Conservation (phyloP, 2,888 invertebrate genomes). For the Tolmerus cingulatus region DNA sequence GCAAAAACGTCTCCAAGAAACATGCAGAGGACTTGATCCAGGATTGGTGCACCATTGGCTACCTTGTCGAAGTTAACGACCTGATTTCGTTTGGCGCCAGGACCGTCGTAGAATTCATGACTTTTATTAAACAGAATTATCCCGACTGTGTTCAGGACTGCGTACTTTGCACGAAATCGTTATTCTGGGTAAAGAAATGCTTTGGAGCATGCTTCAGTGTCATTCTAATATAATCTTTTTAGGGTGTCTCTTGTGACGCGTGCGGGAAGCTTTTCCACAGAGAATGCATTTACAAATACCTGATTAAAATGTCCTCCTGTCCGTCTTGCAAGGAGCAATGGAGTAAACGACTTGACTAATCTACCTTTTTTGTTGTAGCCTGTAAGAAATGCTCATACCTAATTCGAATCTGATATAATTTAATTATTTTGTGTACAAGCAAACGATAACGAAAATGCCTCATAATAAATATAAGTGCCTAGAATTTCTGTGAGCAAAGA, state of each 20-base stretch:
- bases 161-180: neutral
- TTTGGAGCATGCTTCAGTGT: neutral
- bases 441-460: neutral
- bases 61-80: neutral
- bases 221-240: neutral
- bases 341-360: neutral
- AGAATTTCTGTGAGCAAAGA: too few relatives aligned
- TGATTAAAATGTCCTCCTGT: neutral
- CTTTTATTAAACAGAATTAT: neutral
- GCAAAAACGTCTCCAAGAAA: neutral
- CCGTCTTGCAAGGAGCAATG: neutral
- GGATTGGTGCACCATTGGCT: neutral
- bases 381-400: neutral
- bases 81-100: neutral
- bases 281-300: neutral
- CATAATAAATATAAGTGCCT: neutral
- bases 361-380: neutral
- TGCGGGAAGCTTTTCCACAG: neutral
- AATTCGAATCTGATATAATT: neutral
- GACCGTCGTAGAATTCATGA: neutral
- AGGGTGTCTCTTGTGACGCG: neutral
- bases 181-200: neutral
- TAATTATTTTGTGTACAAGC: neutral
- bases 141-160: neutral
- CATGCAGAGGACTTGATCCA: neutral